A percentile compares a stretch with the other conserved stretches of the same genome.
phyloP scores from a whole-genome alignment of 2,888 invertebrate genomes.

The Morpho achilles region DNA sequence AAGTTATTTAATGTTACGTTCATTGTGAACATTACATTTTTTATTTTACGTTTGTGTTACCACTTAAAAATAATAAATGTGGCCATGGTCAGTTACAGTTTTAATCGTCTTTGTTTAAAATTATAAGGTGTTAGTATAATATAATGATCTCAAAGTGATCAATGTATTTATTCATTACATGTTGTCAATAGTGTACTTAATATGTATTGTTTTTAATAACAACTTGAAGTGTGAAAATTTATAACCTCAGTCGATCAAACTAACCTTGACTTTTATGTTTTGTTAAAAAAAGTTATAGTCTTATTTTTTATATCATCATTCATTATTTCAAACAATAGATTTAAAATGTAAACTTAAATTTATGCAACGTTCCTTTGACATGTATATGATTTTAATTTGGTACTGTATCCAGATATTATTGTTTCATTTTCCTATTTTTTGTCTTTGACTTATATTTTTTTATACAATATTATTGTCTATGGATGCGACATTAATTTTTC shows the following conservation, averaged over 20 bases:
- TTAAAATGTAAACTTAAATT: no score
- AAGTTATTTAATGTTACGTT: constrained; percentile 41
- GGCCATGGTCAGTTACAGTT: constrained; percentile 66
- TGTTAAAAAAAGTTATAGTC: neutral
- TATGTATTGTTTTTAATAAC: constrained; percentile 15
- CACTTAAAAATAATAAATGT: constrained; percentile 51
- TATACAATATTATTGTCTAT: no score
- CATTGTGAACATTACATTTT: constrained; percentile 39
- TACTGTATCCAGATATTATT: no score
- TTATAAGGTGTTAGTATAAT: constrained; percentile 66
- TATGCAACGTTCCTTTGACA: no score
- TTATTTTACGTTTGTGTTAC: constrained; percentile 62
- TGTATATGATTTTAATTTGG: no score
- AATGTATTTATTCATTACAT: constrained; percentile 74
- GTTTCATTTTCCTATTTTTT: no score
- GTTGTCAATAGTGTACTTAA: constrained; percentile 74
- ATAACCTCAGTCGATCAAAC: constrained; percentile 5
- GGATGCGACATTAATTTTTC: no score
- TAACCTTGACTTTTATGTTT: neutral
- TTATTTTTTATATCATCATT: no score
- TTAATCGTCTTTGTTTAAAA: constrained; percentile 51
- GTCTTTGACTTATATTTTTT: no score
- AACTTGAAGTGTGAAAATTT: neutral
- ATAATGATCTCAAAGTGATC: constrained; percentile 76
- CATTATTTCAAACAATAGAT: no score